These are phyloP conservation scores for Ostrea denselamellosa DNA, from an alignment of 1,140 invertebrate species.

Conservation along the genomic window DNA sequence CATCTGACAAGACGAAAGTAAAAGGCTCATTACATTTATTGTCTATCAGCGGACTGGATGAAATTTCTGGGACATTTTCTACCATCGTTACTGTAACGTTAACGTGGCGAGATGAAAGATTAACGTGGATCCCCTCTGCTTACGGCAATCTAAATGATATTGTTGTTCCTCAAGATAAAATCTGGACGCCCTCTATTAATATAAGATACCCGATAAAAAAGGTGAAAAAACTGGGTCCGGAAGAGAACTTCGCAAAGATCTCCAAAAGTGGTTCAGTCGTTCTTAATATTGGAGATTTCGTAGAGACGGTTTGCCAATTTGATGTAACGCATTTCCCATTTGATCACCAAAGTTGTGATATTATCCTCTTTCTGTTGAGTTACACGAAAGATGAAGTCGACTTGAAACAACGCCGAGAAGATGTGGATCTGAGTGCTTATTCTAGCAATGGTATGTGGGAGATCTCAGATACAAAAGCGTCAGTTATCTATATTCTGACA, in stretches of 20 bases:
- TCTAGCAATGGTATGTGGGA: constrained; percentile 39
- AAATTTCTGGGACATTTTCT: constrained; percentile 36
- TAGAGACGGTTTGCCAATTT: constrained; percentile 31
- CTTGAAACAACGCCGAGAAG: background rate
- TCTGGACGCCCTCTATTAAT: constrained; percentile 39
- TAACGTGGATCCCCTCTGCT: background rate
- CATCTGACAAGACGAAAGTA: background rate
- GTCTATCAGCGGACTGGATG: constrained; percentile 33
- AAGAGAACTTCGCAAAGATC: constrained; percentile 5
- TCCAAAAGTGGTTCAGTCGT: background rate
- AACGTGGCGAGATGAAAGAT: constrained; percentile 11
- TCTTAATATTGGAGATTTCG: constrained; percentile 25
- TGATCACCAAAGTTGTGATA: constrained; percentile 43
- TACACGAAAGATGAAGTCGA: background rate
- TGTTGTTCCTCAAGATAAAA: constrained; percentile 8
- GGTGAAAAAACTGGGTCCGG: constrained; percentile 31
- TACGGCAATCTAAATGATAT: background rate
- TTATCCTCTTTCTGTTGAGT: constrained; percentile 9
- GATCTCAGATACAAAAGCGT: constrained; percentile 1
- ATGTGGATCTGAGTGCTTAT: constrained; percentile 35
- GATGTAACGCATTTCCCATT: constrained; percentile 48
- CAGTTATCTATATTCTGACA: background rate
- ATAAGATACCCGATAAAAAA: constrained; percentile 6
- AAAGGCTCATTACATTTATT: background rate
- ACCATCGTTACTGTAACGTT: constrained; percentile 11